A percentile compares a stretch with the other conserved stretches of the same genome.
Evolutionary conservation across 2,113 vertebrate genomes (phyloP).

Genomic region (Chunga burmeisteri): DNA sequence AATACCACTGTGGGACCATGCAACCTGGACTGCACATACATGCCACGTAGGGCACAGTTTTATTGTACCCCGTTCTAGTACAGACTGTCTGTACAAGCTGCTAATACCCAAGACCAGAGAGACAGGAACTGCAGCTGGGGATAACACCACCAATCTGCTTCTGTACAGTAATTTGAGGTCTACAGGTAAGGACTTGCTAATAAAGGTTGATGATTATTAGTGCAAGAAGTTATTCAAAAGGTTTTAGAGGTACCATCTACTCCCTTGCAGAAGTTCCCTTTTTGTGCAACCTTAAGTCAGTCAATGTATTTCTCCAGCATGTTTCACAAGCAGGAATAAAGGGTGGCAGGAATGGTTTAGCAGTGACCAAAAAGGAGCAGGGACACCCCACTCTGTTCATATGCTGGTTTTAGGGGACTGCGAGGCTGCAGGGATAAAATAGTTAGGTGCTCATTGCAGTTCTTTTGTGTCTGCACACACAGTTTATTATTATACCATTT

Average conservation of each 20-base stretch:
- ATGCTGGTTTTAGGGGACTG: background rate
- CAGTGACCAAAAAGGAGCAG: background rate
- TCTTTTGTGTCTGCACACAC: background rate
- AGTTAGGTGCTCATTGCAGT: background rate
- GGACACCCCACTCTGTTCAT: background rate
- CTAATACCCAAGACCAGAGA: background rate
- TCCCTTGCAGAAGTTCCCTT: background rate
- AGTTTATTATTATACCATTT: background rate
- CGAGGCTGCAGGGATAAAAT: background rate
- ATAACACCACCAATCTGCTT: background rate
- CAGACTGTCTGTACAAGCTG: background rate
- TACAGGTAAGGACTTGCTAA: background rate
- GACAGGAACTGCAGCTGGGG: background rate
- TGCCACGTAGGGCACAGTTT: accelerated
- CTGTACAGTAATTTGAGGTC: background rate
- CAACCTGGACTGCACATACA: background rate
- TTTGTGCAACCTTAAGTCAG: background rate
- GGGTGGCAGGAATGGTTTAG: background rate
- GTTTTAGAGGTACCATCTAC: background rate
- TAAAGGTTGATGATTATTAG: background rate
- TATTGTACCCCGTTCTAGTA: background rate
- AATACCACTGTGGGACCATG: background rate
- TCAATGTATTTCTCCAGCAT: background rate
- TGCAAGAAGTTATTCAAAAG: background rate
- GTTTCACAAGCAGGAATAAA: background rate